Evolutionary conservation across 2,888 invertebrate species (phyloP).

Genomic region (Conus canariensis): DNA sequence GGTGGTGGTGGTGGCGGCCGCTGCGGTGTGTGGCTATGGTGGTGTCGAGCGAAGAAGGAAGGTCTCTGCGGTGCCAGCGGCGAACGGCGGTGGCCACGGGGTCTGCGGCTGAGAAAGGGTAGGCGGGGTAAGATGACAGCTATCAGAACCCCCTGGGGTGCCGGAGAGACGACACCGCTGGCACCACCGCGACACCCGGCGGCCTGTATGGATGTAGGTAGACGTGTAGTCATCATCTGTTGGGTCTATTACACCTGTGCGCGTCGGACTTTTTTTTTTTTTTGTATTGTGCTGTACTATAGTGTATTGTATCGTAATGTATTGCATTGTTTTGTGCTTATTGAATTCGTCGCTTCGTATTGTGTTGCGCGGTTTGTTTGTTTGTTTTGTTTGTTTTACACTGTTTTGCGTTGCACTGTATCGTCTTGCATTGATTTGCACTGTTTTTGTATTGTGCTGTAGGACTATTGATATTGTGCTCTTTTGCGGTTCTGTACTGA

Average conservation of each 20-base stretch:
- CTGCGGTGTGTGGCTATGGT: too few relatives aligned
- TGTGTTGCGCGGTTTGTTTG: neutral
- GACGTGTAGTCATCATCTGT: too few relatives aligned
- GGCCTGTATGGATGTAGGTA: neutral
- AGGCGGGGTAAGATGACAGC: slow-evolving; percentile 6
- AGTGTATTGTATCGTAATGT: too few relatives aligned
- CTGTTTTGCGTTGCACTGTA: too few relatives aligned
- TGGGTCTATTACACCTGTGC: too few relatives aligned
- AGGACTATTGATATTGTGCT: too few relatives aligned
- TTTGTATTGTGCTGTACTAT: too few relatives aligned
- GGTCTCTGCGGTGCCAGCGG: neutral
- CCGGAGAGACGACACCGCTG: neutral
- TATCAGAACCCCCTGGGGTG: neutral
- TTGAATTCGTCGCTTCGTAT: neutral
- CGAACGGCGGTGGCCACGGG: neutral
- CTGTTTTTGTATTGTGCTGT: too few relatives aligned
- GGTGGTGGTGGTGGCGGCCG: neutral
- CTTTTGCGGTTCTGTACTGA: too few relatives aligned
- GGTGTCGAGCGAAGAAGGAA: neutral
- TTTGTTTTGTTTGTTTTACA: neutral
- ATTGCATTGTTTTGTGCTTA: neutral
- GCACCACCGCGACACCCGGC: neutral
- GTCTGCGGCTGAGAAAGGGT: neutral
- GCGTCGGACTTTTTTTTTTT: too few relatives aligned
- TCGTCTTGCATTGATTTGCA: too few relatives aligned